Evolutionary conservation across 2,797 vertebrate genomes (phyloP).

Genomic region (Nasua narica): DNA sequence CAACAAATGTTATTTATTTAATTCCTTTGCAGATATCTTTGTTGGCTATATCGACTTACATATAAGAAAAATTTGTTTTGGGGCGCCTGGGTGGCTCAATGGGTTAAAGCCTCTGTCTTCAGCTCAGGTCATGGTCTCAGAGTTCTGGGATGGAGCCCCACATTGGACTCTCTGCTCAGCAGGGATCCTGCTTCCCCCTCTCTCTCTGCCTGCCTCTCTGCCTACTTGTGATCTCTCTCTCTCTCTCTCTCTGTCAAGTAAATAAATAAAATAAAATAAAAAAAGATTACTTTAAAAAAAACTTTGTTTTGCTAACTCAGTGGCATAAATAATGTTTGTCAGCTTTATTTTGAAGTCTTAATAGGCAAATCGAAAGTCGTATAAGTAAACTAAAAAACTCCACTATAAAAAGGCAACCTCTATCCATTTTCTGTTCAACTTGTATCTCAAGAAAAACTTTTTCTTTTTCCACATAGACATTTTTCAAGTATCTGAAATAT

Average conservation of each 20-base stretch:
- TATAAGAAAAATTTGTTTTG: not conserved
- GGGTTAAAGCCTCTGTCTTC: too few species aligned
- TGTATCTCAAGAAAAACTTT: not conserved
- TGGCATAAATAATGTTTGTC: not conserved
- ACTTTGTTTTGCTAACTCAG: not conserved
- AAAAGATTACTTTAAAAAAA: too few species aligned
- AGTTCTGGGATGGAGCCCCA: too few species aligned
- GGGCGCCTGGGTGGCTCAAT: too few species aligned
- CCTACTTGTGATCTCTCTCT: too few species aligned
- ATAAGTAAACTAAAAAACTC: not conserved
- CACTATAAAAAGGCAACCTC: not conserved
- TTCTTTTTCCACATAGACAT: rapidly evolving
- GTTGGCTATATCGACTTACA: not conserved
- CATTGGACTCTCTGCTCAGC: too few species aligned
- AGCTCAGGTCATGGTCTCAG: too few species aligned
- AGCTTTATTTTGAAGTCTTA: not conserved
- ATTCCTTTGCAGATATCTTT: not conserved
- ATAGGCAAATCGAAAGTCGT: not conserved
- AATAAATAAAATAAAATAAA: too few species aligned
- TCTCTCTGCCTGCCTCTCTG: too few species aligned
- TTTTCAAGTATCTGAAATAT: not conserved
- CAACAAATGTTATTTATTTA: not conserved
- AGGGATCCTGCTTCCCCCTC: too few species aligned
- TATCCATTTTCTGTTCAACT: not conserved
- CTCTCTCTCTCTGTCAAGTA: too few species aligned